These are phyloP conservation scores for Drosophila antonietae DNA, from an alignment of 2,888 invertebrate species.

Conservation along the genomic window DNA sequence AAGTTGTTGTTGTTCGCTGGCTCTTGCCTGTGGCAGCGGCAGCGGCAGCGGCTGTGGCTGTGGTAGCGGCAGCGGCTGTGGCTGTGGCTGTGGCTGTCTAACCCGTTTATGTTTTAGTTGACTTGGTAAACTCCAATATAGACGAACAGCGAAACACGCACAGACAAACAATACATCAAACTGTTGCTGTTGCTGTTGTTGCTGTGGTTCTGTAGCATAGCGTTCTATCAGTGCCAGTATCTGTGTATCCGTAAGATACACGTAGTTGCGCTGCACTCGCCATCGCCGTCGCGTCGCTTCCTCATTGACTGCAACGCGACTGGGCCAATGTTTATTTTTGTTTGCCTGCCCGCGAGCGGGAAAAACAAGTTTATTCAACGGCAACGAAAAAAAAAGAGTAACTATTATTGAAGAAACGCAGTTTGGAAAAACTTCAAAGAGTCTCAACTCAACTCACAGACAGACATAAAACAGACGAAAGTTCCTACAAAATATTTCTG, in stretches of 20 bases:
- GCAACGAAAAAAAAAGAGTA: slow-evolving; percentile 31
- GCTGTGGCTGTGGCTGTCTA: slow-evolving; percentile 52
- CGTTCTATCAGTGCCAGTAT: slow-evolving; percentile 39
- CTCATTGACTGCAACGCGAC: slow-evolving; percentile 61
- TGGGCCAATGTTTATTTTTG: slow-evolving; percentile 68
- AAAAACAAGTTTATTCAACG: slow-evolving; percentile 72
- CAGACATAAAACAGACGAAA: slow-evolving; percentile 15
- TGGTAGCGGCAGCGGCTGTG: background rate
- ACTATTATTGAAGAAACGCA: slow-evolving; percentile 41
- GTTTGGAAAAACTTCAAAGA: slow-evolving; percentile 43
- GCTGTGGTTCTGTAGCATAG: slow-evolving; percentile 6
- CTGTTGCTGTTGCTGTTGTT: slow-evolving; percentile 25
- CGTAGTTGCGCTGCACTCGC: slow-evolving; percentile 51
- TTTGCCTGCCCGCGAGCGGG: slow-evolving; percentile 60
- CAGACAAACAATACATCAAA: slow-evolving; percentile 68
- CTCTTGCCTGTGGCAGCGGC: slow-evolving; percentile 10
- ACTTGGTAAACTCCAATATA: slow-evolving; percentile 63
- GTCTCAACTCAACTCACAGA: slow-evolving; percentile 33
- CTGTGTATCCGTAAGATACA: slow-evolving; percentile 67
- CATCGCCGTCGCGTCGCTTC: slow-evolving; percentile 34
- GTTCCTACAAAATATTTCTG: background rate
- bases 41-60: background rate
- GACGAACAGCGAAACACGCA: slow-evolving; percentile 42
- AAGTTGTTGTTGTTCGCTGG: slow-evolving; percentile 24
- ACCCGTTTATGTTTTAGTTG: slow-evolving; percentile 74